A percentile compares a stretch with the other conserved stretches of the same genome.
phyloP scores from a whole-genome alignment of 2,113 vertebrate species.

The Hyla sarda region DNA sequence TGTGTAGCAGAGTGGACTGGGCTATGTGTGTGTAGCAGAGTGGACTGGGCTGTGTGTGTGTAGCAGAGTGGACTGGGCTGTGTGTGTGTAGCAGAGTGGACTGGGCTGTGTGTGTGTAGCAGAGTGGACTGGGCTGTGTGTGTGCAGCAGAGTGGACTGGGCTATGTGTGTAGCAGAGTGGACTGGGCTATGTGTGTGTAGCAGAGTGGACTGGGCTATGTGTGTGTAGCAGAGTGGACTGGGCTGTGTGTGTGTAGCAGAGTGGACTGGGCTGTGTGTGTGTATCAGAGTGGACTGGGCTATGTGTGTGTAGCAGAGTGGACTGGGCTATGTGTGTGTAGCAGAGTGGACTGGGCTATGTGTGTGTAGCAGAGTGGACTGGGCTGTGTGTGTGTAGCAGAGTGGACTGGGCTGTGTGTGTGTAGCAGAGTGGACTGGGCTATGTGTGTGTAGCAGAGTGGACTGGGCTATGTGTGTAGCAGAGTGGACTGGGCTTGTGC shows the following conservation, averaged over 20 bases:
- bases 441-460: neutral
- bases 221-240: neutral
- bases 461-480: neutral
- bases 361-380: too few relatives aligned
- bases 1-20: neutral
- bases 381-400: too few relatives aligned
- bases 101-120: too few relatives aligned
- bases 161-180: neutral
- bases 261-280: too few relatives aligned
- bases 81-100: neutral
- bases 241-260: neutral
- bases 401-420: neutral
- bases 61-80: neutral
- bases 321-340: too few relatives aligned
- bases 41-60: too few relatives aligned
- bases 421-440: too few relatives aligned
- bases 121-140: neutral
- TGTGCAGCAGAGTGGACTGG: too few relatives aligned
- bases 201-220: too few relatives aligned
- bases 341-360: neutral
- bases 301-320: neutral
- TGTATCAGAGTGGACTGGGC: neutral
- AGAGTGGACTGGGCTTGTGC: neutral
- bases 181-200: neutral
- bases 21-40: neutral